phyloP scores from a whole-genome alignment of 2,113 vertebrate species.

The Seriola aureovittata region DNA sequence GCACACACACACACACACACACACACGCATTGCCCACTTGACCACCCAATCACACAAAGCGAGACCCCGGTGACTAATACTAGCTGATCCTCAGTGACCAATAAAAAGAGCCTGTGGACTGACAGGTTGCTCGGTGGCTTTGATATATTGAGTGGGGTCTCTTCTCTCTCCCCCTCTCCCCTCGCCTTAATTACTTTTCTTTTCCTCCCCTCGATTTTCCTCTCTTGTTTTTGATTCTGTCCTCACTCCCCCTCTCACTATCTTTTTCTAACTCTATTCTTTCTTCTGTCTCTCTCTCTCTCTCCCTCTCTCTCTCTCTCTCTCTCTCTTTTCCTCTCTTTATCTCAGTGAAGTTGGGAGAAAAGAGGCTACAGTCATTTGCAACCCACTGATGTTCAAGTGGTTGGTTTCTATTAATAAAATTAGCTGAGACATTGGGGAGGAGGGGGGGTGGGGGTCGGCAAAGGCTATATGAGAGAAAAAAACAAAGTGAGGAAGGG shows the following conservation, averaged over 20 bases:
- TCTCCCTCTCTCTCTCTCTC: neutral
- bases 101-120: conserved; percentile 79
- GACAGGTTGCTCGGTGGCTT: conserved; percentile 72
- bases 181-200: conserved; percentile 73
- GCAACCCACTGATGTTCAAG: conserved; percentile 49
- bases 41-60: conserved; percentile 58
- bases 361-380: conserved; percentile 48
- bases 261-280: neutral
- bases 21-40: conserved; percentile 23
- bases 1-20: conserved; percentile 22
- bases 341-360: neutral
- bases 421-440: conserved; percentile 53
- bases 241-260: neutral
- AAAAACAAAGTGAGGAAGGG: conserved; percentile 24
- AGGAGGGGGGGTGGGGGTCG: neutral
- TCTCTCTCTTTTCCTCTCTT: neutral
- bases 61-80: conserved; percentile 75
- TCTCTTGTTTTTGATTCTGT: conserved; percentile 27
- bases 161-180: conserved; percentile 47
- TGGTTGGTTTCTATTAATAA: conserved; percentile 63
- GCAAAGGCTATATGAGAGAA: neutral
- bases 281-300: neutral
- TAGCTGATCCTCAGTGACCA: conserved; percentile 80
- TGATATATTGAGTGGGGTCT: conserved; percentile 78
- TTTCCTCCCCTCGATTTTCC: conserved; percentile 24